Evolutionary conservation across 2,797 vertebrate genomes (phyloP), one percentile per base, ranked within the genome.

Genomic region (Gephyroberyx darwinii): DNA sequence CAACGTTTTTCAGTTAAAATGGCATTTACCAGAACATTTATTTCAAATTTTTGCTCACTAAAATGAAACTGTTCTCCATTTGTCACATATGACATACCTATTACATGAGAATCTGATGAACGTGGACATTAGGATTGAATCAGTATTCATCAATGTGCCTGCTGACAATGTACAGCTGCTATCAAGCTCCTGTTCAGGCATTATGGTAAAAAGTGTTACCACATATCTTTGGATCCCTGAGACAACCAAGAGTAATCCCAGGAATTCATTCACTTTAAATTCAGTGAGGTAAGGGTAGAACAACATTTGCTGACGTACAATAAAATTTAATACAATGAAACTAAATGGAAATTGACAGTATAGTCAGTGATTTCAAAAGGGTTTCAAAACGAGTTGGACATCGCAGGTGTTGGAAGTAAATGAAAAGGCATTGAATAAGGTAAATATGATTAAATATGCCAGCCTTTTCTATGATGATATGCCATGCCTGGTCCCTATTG

Each of bases 401-500:
- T 26, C 4, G 26, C 26, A 26, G 19, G 13, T 43, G 10, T 16
- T 16, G 17, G 45, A 47, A 7, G 45, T 22, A 73, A 61, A 71
- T 31, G 0, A 69, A 71, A 77, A 68, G 10, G 14, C n/a, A 9
- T 19, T 17, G 2, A 31, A 54, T 16, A 57, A 33, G 65, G 22
- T 8, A 26, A 26, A 26, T 26, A 26, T 26, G 8, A 52, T 52
- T 12, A 9, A 5, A 2, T 33, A 0, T 14, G 22, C 16, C 60
- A 61, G 51, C 4, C 5, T 16, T 12, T 31, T 55, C 0, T 17
- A 53, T 13, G 26, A 31, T 60, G 54, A 77, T 48, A 51, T 22
- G 65, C 17, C 60, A 16, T 35, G 39, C 45, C 3, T 13, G 60
- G 71, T 55, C 56, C 39, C 35, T 39, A 70, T 43, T 74, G 54